phyloP scores from a whole-genome alignment of 2,888 invertebrate species.

The Halictus ligatus region DNA sequence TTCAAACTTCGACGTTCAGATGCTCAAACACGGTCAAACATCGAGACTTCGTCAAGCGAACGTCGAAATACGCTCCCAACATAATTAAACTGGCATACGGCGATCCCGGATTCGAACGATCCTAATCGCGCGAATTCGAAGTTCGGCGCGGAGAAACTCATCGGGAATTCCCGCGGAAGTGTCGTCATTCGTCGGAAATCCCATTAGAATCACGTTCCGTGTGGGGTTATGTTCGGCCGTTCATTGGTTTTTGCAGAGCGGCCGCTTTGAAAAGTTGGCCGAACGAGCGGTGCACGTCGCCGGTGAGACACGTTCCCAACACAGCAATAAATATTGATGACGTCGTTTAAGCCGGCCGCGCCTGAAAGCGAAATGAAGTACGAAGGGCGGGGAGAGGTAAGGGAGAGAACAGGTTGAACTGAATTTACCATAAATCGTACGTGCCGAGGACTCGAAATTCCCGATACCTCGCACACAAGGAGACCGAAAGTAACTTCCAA shows the following conservation, averaged over 20 bases:
- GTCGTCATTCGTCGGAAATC: constrained; percentile 5
- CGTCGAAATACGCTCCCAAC: not conserved
- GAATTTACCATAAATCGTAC: constrained; percentile 53
- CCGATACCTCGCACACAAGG: not conserved
- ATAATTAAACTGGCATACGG: not conserved
- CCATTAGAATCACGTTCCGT: constrained; percentile 30
- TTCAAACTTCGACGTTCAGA: not conserved
- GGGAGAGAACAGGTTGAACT: constrained; percentile 2
- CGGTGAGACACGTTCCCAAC: constrained; percentile 20
- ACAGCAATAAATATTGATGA: constrained; percentile 50
- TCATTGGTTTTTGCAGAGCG: not conserved
- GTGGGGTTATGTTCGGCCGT: constrained; percentile 2
- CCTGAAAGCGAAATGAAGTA: constrained; percentile 39
- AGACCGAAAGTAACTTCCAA: not conserved
- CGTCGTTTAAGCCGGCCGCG: constrained; percentile 19
- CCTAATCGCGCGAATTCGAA: not conserved
- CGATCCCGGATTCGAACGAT: not conserved
- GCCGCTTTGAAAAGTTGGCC: constrained; percentile 20
- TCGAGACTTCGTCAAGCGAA: not conserved
- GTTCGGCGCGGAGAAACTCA: not conserved
- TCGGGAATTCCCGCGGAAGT: not conserved
- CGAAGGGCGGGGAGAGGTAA: not conserved
- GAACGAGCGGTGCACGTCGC: not conserved
- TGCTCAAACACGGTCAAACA: not conserved
- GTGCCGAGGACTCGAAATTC: constrained; percentile 36